phyloP scores from a whole-genome alignment of 2,113 vertebrate species.

The Cavia aperea region DNA sequence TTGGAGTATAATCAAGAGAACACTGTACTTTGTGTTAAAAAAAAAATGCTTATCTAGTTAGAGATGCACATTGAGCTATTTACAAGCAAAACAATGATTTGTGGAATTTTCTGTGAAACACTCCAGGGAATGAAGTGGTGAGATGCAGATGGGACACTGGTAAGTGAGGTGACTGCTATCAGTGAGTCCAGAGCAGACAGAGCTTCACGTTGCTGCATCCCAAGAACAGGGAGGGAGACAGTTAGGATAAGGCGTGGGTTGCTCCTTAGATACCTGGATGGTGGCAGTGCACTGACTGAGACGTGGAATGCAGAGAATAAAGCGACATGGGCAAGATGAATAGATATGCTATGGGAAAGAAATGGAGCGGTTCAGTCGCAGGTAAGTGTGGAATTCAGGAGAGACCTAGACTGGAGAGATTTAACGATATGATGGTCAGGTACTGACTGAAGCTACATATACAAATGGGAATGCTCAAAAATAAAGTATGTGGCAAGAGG shows the following conservation, averaged over 20 bases:
- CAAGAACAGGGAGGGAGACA: not conserved
- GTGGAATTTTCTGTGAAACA: not conserved
- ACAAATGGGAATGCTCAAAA: not conserved
- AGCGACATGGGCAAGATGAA: not conserved
- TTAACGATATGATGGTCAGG: too few species aligned
- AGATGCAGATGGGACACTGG: not conserved
- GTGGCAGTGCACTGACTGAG: too few species aligned
- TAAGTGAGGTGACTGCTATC: not conserved
- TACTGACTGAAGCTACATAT: not conserved
- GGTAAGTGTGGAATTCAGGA: not conserved
- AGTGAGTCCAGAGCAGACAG: not conserved
- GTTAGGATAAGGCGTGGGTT: too few species aligned
- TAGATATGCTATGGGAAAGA: not conserved
- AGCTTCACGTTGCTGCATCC: not conserved
- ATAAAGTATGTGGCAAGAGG: not conserved
- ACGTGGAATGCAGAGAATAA: not conserved
- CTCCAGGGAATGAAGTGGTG: not conserved
- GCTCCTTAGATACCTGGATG: not conserved
- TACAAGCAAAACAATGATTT: slow-evolving; percentile 17
- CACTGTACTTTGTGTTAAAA: not conserved
- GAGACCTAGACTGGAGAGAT: not conserved
- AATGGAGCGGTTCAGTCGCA: too few species aligned
- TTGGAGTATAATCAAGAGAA: slow-evolving; percentile 15
- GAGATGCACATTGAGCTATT: not conserved
- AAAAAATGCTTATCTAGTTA: not conserved